Percentiles rank a stretch among this genome's conserved stretches.
Conservation (phyloP, 2,888 invertebrate species). For the Panzeria rudis region DNA sequence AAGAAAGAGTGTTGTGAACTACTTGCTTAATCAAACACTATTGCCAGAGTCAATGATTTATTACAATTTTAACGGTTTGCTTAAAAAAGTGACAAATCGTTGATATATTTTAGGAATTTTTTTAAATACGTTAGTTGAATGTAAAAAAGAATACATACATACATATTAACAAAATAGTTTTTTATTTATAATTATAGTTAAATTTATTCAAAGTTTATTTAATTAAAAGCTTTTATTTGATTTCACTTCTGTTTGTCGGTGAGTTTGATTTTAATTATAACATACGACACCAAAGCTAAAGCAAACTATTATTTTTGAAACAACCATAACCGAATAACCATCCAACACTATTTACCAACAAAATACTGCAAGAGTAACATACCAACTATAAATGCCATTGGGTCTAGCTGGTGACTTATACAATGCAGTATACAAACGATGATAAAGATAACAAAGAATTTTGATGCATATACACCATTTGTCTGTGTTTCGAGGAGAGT, state of each 20-base stretch:
- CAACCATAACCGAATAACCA: not conserved
- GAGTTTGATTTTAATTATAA: too few species aligned
- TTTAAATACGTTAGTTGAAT: too few species aligned
- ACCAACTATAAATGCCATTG: constrained; percentile 67
- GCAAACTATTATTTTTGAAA: not conserved
- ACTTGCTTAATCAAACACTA: not conserved
- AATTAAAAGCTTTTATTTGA: too few species aligned
- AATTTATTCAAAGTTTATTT: too few species aligned
- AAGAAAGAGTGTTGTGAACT: not conserved
- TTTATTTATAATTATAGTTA: too few species aligned
- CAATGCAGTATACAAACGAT: constrained; percentile 32
- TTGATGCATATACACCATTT: constrained; percentile 34
- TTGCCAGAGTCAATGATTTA: not conserved
- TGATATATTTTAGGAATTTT: too few species aligned
- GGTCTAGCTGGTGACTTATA: constrained; percentile 58
- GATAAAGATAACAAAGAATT: constrained; percentile 34
- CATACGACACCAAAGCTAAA: not conserved
- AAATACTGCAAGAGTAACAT: not conserved
- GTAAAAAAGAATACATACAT: too few species aligned
- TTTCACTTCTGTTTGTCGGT: too few species aligned
- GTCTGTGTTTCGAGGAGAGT: constrained; percentile 17
- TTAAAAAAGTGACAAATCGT: too few species aligned
- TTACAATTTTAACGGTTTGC: too few species aligned
- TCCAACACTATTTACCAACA: not conserved
- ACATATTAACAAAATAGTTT: too few species aligned